These are phyloP conservation scores for Bombus difficillimus DNA, from an alignment of 1,140 invertebrate species.

Conservation along the genomic window DNA sequence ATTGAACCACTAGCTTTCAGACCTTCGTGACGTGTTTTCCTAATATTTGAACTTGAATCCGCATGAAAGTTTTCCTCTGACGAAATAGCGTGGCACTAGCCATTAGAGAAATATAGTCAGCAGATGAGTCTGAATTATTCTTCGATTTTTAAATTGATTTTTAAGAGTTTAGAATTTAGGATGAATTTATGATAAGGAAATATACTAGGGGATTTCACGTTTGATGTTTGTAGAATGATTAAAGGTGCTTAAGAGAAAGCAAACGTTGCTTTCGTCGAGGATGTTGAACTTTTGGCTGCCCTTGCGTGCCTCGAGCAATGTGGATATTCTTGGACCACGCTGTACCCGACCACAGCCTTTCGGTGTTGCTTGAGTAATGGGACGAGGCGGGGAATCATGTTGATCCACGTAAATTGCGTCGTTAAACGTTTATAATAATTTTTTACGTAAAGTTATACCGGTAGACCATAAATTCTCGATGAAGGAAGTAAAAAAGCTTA, in stretches of 20 bases:
- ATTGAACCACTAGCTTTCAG: not conserved
- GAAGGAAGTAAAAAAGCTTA: too few relatives aligned
- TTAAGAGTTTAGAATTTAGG: fast-evolving
- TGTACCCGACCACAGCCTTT: not conserved
- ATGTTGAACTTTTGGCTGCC: slow-evolving; percentile 45
- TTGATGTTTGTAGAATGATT: not conserved
- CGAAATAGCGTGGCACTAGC: not conserved
- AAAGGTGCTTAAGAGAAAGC: not conserved
- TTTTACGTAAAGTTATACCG: not conserved
- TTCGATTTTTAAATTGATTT: not conserved
- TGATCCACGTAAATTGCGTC: not conserved
- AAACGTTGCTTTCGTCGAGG: slow-evolving; percentile 16
- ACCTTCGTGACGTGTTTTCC: slow-evolving; percentile 29
- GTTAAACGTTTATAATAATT: not conserved
- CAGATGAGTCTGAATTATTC: not conserved
- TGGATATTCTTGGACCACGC: slow-evolving; percentile 43
- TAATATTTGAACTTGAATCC: not conserved
- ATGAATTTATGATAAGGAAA: not conserved
- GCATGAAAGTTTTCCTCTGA: not conserved
- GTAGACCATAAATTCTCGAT: not conserved
- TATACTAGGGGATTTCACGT: not conserved
- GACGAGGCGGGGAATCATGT: not conserved
- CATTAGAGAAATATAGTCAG: not conserved
- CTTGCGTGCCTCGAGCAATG: slow-evolving; percentile 11
- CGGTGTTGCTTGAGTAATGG: not conserved